These are phyloP conservation scores for Xanthia togata DNA, from an alignment of 2,888 invertebrate species.

Conservation along the genomic window DNA sequence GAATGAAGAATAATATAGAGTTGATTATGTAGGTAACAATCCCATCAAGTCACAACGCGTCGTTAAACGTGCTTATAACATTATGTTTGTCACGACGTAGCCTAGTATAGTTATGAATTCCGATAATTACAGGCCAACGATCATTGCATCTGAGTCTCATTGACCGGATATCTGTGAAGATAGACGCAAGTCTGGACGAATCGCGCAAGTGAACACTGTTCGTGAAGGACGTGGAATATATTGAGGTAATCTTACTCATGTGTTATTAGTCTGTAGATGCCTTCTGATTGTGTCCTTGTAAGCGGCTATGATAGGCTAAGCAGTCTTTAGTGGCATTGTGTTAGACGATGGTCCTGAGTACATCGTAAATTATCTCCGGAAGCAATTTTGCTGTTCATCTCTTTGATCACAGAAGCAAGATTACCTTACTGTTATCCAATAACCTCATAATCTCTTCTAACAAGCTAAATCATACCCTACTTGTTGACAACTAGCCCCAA, in stretches of 20 bases:
- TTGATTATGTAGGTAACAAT: too few relatives aligned
- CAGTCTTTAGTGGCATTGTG: too few relatives aligned
- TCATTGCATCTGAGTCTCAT: slow-evolving; percentile 8
- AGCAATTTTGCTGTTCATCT: not conserved
- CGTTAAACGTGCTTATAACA: not conserved
- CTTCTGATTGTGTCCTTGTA: not conserved
- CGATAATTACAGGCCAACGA: slow-evolving; percentile 36
- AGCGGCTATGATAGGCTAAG: too few relatives aligned
- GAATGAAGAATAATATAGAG: too few relatives aligned
- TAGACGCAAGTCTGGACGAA: slow-evolving; percentile 13
- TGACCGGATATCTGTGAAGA: slow-evolving; percentile 25
- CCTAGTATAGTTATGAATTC: slow-evolving; percentile 26
- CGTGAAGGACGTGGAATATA: not conserved
- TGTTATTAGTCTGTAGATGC: not conserved
- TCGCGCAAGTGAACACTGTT: slow-evolving; percentile 3
- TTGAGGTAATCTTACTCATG: slow-evolving; percentile 30
- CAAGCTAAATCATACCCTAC: not conserved
- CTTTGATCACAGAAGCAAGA: not conserved
- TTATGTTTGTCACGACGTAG: slow-evolving; percentile 2
- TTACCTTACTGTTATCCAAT: not conserved
- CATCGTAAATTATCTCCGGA: not conserved
- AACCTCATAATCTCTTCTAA: not conserved
- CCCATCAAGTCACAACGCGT: too few relatives aligned
- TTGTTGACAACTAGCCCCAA: slow-evolving; percentile 8
- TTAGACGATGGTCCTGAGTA: not conserved